Conservation (phyloP, 2,797 vertebrate species). For the Ispidina lecontei region DNA sequence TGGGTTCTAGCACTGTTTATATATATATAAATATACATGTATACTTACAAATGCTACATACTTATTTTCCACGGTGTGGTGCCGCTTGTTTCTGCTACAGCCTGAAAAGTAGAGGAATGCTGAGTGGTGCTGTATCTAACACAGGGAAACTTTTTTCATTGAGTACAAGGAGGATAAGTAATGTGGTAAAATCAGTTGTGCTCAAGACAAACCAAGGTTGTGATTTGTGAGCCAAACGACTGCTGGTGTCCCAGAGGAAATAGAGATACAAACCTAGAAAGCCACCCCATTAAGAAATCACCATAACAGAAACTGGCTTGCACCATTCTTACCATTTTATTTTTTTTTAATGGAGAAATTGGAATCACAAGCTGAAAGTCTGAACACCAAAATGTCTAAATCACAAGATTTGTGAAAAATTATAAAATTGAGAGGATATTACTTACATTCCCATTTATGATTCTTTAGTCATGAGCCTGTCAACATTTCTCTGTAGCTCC, state of each 20-base stretch:
- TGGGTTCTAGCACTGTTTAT: conserved; percentile 27
- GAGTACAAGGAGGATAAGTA: not conserved
- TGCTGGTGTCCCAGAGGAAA: not conserved
- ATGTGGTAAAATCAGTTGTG: not conserved
- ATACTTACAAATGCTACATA: conserved; percentile 39
- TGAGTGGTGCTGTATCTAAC: not conserved
- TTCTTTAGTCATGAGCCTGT: not conserved
- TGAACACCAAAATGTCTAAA: not conserved
- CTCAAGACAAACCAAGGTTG: not conserved
- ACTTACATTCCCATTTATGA: not conserved
- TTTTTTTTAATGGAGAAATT: not conserved
- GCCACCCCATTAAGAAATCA: not conserved
- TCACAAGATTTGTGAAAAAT: not conserved
- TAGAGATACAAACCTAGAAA: not conserved
- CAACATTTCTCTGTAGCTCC: not conserved
- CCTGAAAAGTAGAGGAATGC: not conserved
- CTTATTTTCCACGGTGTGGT: conserved; percentile 55
- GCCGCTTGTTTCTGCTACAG: not conserved
- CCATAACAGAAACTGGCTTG: not conserved
- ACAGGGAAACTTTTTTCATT: not conserved
- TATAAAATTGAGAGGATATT: not conserved
- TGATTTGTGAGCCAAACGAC: not conserved
- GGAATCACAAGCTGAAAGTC: not conserved
- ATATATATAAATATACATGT: not conserved
- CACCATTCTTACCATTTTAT: not conserved